Base-by-base conservation (phyloP, 1,140 invertebrate species). In the Drosophila fuyamai region DNA sequence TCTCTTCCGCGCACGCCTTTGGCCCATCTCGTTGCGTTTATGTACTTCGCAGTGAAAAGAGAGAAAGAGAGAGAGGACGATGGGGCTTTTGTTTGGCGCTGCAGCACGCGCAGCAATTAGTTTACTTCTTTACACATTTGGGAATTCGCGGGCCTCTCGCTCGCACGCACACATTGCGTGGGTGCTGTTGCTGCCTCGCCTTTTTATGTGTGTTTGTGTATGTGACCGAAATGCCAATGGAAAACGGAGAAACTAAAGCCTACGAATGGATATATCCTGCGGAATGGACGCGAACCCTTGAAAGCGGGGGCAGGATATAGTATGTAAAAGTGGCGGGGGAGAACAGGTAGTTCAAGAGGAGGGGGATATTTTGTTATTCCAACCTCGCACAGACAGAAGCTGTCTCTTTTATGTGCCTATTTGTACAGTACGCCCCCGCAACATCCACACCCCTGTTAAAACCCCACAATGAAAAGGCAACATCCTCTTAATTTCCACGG, bases 151-250 rank as follows among this genome's bases (percentile, higher is more conserved):
- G 71, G 38, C 46, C 55, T 53, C 78, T 67, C 55, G 32, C 80
- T 35, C 47, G 8, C 57, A 38, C 57, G 5, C 32, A 1, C 32
- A 5, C 3, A 16, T 38, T 63, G 78, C 67, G 77, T 79, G 81
- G 67, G 67, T 66, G 82, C 71, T 72, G 65, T 58, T 53, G 48
- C 70, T 23, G 57, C 53, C 48, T 65, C 40, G 51, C 57, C 41
- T 78, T 76, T 82, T 90, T 90, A 90, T 91, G 83, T 91, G 89
- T 85, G 84, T 91, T 91, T 84, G 89, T 84, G 89, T 91, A 91
- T 91, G 89, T 91, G 89, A 91, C 89, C 59, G 67, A 91, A 91
- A 91, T 91, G 73, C 81, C 79, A 85, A 85, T 85, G 82, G 81
- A 71, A 88, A 84, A 55, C 71, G 59, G 61, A 62, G 83, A 88